These are phyloP conservation scores for Nyctalus aviator DNA, from an alignment of 2,797 vertebrate species.

Conservation along the genomic window DNA sequence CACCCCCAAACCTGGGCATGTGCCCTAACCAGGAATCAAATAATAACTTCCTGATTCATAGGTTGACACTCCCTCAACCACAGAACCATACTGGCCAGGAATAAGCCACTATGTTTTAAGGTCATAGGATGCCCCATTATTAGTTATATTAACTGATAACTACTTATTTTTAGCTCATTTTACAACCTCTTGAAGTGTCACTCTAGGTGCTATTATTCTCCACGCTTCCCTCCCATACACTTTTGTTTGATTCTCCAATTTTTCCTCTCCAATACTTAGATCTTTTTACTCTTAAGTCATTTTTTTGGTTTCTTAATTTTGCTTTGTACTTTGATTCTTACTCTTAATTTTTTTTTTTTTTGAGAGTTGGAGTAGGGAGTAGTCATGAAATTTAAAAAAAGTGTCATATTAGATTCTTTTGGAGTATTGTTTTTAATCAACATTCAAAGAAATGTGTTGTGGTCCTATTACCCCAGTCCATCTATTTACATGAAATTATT, in stretches of 20 bases:
- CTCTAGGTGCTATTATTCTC: background rate
- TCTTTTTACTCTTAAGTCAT: background rate
- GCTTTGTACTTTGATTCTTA: background rate
- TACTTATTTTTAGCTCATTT: background rate
- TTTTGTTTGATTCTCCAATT: background rate
- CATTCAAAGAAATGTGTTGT: background rate
- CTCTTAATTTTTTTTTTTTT: background rate
- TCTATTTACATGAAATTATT: background rate
- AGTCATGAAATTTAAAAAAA: no score
- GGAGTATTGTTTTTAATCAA: background rate
- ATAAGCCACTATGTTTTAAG: background rate
- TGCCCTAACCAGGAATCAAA: no score
- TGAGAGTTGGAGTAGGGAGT: background rate
- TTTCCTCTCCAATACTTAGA: background rate
- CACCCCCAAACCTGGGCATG: no score
- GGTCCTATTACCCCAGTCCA: background rate
- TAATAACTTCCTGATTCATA: no score
- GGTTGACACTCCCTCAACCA: no score
- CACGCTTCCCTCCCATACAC: background rate
- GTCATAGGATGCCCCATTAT: background rate
- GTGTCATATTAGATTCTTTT: background rate
- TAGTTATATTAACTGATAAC: background rate
- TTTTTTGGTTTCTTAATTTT: background rate
- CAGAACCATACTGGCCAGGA: no score
- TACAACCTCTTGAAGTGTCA: background rate